phyloP scores from a whole-genome alignment of 2,113 vertebrate genomes.

The Isichthys henryi region DNA sequence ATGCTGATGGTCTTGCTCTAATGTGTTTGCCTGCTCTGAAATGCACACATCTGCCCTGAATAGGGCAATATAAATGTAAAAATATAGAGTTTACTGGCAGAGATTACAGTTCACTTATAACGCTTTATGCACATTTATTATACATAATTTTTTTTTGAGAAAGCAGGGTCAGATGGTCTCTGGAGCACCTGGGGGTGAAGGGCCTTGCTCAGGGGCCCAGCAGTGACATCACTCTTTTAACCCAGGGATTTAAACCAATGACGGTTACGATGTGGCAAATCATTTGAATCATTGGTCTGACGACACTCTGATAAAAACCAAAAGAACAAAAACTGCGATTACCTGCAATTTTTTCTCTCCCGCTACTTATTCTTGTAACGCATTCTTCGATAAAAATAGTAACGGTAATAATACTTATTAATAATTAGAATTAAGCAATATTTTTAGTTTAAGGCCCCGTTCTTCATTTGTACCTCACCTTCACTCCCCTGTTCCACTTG shows the following conservation, averaged over 20 bases:
- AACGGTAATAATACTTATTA: not conserved
- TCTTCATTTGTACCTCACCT: not conserved
- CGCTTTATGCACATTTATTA: not conserved
- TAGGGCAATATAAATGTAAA: not conserved
- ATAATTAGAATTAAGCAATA: not conserved
- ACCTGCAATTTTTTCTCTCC: not conserved
- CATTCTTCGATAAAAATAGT: not conserved
- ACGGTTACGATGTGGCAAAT: not conserved
- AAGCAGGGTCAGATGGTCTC: not conserved
- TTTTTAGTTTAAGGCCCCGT: not conserved
- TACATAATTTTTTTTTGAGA: not conserved
- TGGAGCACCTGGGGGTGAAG: not conserved
- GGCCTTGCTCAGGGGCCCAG: not conserved
- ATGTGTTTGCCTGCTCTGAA: not conserved
- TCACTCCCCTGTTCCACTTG: not conserved
- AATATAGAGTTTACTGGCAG: not conserved
- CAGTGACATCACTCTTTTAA: not conserved
- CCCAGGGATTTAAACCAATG: not conserved
- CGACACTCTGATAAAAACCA: not conserved
- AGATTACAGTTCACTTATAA: not conserved
- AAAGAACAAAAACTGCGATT: not conserved
- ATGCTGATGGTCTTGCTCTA: not conserved
- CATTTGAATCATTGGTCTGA: not conserved
- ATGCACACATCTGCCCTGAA: not conserved
- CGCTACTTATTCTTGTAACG: not conserved